Evolutionary conservation across 2,113 vertebrate genomes (phyloP).

Genomic region (Anolis sagrei): DNA sequence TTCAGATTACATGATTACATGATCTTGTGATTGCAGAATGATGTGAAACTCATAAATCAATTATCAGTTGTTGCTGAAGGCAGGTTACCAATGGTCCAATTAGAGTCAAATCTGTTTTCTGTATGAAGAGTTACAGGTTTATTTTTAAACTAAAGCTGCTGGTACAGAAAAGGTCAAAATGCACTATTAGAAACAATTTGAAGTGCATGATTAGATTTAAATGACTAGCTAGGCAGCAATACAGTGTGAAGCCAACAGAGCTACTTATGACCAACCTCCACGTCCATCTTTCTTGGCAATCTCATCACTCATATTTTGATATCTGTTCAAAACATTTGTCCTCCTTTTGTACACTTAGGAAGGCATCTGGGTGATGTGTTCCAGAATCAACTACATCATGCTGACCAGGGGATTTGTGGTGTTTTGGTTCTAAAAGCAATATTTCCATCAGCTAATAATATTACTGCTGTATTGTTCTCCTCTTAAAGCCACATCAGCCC

Average conservation of each 20-base stretch:
- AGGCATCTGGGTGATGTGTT: too few species aligned
- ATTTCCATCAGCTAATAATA: not conserved
- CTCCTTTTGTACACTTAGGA: not conserved
- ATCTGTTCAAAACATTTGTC: not conserved
- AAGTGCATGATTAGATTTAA: constrained; percentile 8
- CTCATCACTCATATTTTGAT: not conserved
- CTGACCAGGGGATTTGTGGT: too few species aligned
- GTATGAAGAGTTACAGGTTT: not conserved
- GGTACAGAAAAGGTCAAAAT: constrained; percentile 24
- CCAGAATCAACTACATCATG: too few species aligned
- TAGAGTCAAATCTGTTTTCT: not conserved
- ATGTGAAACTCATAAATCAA: not conserved
- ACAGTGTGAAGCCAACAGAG: not conserved
- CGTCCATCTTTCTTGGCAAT: not conserved
- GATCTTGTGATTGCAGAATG: constrained; percentile 23
- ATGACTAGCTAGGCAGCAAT: not conserved
- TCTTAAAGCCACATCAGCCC: not conserved
- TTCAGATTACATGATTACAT: not conserved
- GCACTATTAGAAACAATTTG: constrained; percentile 19
- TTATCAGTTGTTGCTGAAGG: not conserved
- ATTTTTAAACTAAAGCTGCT: constrained; percentile 16
- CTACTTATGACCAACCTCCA: not conserved
- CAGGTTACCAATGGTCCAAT: not conserved
- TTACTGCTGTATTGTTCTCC: not conserved
- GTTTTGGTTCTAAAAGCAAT: too few species aligned